A percentile compares a stretch with the other conserved stretches of the same genome.
Evolutionary conservation across 2,888 invertebrate genomes (phyloP).

Genomic region (Alviniconcha strummeri): DNA sequence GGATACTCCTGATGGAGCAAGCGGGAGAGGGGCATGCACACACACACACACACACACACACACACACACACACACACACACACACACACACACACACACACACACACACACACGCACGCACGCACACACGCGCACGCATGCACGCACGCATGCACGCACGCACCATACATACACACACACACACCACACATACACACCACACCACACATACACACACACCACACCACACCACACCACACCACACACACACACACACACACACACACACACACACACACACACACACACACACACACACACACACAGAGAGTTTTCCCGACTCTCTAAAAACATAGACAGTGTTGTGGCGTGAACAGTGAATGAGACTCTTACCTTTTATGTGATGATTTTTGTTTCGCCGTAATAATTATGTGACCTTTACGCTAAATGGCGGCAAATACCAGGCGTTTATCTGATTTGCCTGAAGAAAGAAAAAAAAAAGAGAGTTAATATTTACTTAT

Average conservation of each 20-base stretch:
- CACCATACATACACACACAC: neutral
- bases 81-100: conserved; percentile 6
- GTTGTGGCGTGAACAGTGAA: too few species aligned
- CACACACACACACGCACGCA: neutral
- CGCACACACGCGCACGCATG: neutral
- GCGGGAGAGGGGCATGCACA: neutral
- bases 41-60: conserved; percentile 4
- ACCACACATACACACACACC: neutral
- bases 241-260: neutral
- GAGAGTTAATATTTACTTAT: too few species aligned
- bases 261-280: neutral
- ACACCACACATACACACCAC: neutral
- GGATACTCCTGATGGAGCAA: too few species aligned
- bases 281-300: neutral
- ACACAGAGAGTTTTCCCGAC: neutral
- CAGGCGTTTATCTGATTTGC: too few species aligned
- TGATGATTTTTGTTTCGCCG: too few species aligned
- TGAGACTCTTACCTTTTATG: too few species aligned
- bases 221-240: neutral
- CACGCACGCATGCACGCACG: neutral
- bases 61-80: neutral
- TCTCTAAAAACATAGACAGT: too few species aligned
- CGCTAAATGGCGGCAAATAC: too few species aligned
- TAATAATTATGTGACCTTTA: too few species aligned
- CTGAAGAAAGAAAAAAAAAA: too few species aligned